Evolutionary conservation across 2,113 vertebrate species (phyloP), one percentile per base, ranked within the genome.

Genomic region (Vicugna pacos): DNA sequence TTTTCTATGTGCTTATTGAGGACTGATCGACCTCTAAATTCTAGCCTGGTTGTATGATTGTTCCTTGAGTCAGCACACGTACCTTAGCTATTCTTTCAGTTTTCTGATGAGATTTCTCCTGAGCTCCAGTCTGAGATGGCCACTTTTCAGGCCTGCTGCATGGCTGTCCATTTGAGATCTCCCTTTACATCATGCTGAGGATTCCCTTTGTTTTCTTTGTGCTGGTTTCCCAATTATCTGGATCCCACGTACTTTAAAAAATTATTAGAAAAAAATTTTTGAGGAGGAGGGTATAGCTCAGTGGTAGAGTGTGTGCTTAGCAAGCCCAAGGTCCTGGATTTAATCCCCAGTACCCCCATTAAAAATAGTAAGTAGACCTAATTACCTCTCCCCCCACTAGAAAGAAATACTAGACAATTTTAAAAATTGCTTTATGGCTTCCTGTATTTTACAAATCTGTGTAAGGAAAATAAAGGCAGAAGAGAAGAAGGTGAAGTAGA

Each of bases 131-230:
- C 24, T 32, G 5, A 17, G 32, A 19, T 72, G 54, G 22, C 35
- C 3, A 17, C 38, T 92, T 50, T 52, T 76, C 8, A 84, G 64
- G 17, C 65, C 32, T 75, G 8, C n/a, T 22, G 13, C 64, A 85
- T 14, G 89, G 58, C 32, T 77, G 22, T 86, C 54, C 46, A 1
- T 60, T 69, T 92, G 46, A 79, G 64, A n/a, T 89, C n/a, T 89
- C 24, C 6, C 52, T 73, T 96, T 38, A 62, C 6, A 35, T 77
- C 48, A 20, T 75, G 65, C 22, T 1, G 35, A 42, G 46, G 26
- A 92, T 95, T 82, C 38, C 88, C n/a, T 69, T 69, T 38, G 48
- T 88, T 20, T 84, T 86, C 56, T 42, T 83, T 77, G 3, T 64
- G 5, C 65, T 89, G 52, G 58, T 60, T 42, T 89, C 38, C n/a